phyloP scores from a whole-genome alignment of 2,888 invertebrate species.

The Ferdinandea cuprea region DNA sequence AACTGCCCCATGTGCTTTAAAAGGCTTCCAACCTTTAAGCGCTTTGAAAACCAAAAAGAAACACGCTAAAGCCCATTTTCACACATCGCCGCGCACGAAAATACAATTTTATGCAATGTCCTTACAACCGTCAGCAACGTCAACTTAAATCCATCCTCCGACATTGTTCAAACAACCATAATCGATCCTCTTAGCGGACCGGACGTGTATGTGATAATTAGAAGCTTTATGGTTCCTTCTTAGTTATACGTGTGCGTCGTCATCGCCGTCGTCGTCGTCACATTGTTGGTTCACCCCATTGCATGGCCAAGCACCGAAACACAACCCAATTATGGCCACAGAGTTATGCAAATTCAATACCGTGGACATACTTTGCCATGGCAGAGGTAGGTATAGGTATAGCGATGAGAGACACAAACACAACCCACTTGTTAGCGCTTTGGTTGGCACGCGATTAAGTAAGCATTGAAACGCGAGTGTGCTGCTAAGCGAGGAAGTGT shows the following conservation, averaged over 20 bases:
- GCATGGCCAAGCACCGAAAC: slow-evolving; percentile 54
- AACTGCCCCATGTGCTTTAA: slow-evolving; percentile 6
- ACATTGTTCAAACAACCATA: slow-evolving; percentile 65
- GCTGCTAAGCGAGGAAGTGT: slow-evolving; percentile 47
- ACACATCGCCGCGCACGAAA: slow-evolving; percentile 52
- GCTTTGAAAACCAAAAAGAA: slow-evolving; percentile 35
- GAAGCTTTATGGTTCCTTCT: slow-evolving; percentile 63
- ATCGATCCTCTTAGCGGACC: slow-evolving; percentile 54
- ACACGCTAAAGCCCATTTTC: slow-evolving; percentile 49
- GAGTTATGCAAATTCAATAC: slow-evolving; percentile 66
- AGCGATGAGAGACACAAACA: no score
- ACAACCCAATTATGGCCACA: slow-evolving; percentile 64
- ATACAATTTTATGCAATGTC: slow-evolving; percentile 54
- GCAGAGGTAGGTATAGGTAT: slow-evolving; percentile 41
- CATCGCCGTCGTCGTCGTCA: slow-evolving; percentile 16
- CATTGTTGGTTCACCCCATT: slow-evolving; percentile 43
- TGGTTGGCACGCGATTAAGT: slow-evolving; percentile 65
- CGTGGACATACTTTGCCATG: slow-evolving; percentile 48
- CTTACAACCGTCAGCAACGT: slow-evolving; percentile 52
- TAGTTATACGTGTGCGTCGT: slow-evolving; percentile 33
- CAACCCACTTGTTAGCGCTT: slow-evolving; percentile 69
- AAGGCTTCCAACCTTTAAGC: slow-evolving; percentile 22
- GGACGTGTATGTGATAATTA: slow-evolving; percentile 64
- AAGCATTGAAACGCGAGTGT: slow-evolving; percentile 49
- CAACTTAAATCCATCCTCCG: slow-evolving; percentile 53